Base-by-base conservation (phyloP, 2,797 vertebrate species). In the Clarias fuscus region DNA sequence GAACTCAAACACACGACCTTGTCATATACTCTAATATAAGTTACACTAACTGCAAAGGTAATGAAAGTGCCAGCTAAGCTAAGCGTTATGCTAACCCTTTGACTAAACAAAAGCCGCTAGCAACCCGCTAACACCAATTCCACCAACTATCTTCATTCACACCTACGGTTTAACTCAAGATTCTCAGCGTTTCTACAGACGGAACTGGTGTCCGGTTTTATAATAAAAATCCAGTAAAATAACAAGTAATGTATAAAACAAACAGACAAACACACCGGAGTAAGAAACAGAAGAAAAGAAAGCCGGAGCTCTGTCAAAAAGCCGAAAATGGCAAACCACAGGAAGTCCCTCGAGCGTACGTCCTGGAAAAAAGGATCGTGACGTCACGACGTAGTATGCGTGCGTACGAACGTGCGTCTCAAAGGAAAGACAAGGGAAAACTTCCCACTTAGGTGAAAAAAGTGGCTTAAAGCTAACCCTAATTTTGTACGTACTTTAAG, bases 381-480 rank as follows among this genome's bases (percentile, higher is more conserved):
- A 79, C 87, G 87, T 90, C 87, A 90, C 77, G 80, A 88, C 78
- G 83, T 17, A 65, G 76, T 80, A 24, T 8, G 40, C 2, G 67
- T 17, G 30, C 78, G 58, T 58, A 64, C 53, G 13, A 11, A 78
- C 24, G 68, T 61, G 17, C 82, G 59, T 65, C 30, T 61, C 17
- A 85, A 83, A 85, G 30, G 27, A 20, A 22, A 62, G 7, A 62
- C 61, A 64, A 20, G 24, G 48, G 48, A 48, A 48, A 48, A 48
- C 8, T 11, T 48, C 48, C 48, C 48, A 48, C 48, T 48, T 48
- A 48, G 48, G 48, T 48, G 11, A 48, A 48, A 30, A 33, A 48
- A 11, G 48, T 48, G 10, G 48, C 48, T 48, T 48, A 48, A 48
- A 48, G 10, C 48, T 48, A 48, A 48, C 48, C 10, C 48, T 48